A percentile compares a stretch with the other conserved stretches of the same genome.
Conservation (phyloP, 2,888 invertebrate species). For the Scaptomyza flava region DNA sequence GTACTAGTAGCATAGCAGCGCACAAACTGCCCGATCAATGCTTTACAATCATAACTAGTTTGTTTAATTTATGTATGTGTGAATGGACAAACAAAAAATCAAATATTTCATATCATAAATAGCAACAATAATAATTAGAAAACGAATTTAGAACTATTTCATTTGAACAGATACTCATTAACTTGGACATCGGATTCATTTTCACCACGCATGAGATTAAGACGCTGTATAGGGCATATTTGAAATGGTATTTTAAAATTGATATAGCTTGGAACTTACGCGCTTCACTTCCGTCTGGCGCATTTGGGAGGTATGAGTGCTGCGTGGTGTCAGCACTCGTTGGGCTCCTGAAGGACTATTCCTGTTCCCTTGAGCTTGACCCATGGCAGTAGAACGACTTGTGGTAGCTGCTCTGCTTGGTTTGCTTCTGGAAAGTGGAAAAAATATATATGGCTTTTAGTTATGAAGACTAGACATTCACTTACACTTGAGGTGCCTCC, state of each 20-base stretch:
- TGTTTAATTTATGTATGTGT: background rate
- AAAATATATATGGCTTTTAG: no score
- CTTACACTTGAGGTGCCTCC: conserved; percentile 23
- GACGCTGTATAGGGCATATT: conserved; percentile 35
- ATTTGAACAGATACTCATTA: conserved; percentile 68
- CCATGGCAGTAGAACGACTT: background rate
- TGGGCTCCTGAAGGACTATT: conserved; percentile 6
- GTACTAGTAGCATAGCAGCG: background rate
- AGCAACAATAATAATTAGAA: background rate
- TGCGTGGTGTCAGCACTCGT: conserved; percentile 50
- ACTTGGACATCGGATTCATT: conserved; percentile 55
- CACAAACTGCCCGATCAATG: conserved; percentile 8
- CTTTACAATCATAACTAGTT: conserved; percentile 9
- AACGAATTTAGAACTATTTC: conserved; percentile 10
- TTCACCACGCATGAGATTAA: conserved; percentile 58
- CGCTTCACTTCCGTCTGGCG: conserved; percentile 78
- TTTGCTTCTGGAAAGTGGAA: conserved; percentile 8
- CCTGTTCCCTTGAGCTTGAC: conserved; percentile 18
- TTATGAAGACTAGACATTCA: background rate
- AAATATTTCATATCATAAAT: background rate
- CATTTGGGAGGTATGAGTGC: conserved; percentile 65
- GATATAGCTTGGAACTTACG: conserved; percentile 53
- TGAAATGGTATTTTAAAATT: background rate
- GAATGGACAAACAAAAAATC: conserved; percentile 2
- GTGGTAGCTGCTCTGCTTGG: conserved; percentile 13